These are phyloP conservation scores for Slavum lentiscoides DNA, from an alignment of 2,888 invertebrate genomes.

Conservation along the genomic window DNA sequence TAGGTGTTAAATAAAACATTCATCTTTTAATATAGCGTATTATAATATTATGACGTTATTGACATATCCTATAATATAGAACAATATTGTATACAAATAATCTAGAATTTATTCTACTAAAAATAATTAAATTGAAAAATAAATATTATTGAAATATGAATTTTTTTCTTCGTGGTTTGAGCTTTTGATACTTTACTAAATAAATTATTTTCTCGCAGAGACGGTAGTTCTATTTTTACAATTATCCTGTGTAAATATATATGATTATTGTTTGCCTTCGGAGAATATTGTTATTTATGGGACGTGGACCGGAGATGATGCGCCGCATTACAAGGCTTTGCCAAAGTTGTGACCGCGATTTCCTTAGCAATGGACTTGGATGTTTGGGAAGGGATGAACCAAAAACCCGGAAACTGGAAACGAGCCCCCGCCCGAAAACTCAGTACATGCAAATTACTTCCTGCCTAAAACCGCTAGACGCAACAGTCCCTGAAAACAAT, in stretches of 20 bases:
- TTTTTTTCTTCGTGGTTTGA: too few species aligned
- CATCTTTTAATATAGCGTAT: too few species aligned
- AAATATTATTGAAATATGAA: too few species aligned
- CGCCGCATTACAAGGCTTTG: conserved; percentile 29
- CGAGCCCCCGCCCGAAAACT: conserved; percentile 36
- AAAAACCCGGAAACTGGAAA: conserved; percentile 49
- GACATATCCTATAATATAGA: too few species aligned
- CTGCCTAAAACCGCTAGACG: conserved; percentile 37
- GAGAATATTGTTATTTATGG: conserved; percentile 30
- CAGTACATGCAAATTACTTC: conserved; percentile 49
- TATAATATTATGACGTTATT: too few species aligned
- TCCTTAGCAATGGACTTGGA: conserved; percentile 26
- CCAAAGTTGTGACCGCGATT: conserved; percentile 40
- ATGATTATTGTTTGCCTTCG: conserved; percentile 32
- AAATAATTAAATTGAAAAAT: too few species aligned
- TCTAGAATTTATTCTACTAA: too few species aligned
- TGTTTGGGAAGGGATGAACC: conserved; percentile 7
- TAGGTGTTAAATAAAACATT: too few species aligned
- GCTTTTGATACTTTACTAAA: background rate
- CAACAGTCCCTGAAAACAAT: conserved; percentile 47
- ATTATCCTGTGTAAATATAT: conserved; percentile 1
- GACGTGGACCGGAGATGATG: conserved; percentile 37
- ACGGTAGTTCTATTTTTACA: background rate
- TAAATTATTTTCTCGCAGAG: conserved; percentile 8
- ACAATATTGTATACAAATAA: too few species aligned